Evolutionary conservation across 2,797 vertebrate species (phyloP).

Genomic region (Tarsius wallacei): DNA sequence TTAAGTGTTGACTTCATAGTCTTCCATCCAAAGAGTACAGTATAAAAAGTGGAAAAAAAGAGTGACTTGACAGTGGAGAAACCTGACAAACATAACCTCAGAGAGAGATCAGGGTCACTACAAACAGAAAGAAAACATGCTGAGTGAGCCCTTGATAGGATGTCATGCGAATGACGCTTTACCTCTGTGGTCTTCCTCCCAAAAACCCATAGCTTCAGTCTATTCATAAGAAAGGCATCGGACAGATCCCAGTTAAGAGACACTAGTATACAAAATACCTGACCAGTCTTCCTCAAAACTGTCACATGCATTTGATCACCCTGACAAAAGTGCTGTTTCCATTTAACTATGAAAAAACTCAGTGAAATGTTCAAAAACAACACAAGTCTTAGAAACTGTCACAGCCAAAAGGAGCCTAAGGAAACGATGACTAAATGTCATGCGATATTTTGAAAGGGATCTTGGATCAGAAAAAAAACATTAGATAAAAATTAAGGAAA

Average conservation of each 20-base stretch:
- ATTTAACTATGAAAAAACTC: no score
- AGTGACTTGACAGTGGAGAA: not conserved
- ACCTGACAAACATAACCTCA: not conserved
- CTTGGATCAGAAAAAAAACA: not conserved
- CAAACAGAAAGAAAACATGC: not conserved
- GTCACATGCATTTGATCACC: no score
- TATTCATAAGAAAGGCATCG: not conserved
- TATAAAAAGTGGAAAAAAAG: no score
- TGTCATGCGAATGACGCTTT: no score
- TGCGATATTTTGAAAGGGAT: not conserved
- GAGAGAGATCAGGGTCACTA: not conserved
- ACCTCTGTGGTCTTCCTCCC: not conserved
- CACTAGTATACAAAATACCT: not conserved
- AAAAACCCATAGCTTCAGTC: no score
- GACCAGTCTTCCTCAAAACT: not conserved
- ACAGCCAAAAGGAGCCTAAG: no score
- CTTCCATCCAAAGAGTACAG: not conserved
- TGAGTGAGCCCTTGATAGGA: no score
- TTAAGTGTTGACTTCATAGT: no score
- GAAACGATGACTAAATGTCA: no score
- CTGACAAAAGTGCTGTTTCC: no score
- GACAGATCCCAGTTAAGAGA: not conserved
- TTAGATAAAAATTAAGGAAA: not conserved
- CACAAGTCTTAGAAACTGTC: not conserved
- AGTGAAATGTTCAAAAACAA: not conserved